Percentiles rank a stretch among this genome's conserved stretches.
phyloP scores from a whole-genome alignment of 2,888 invertebrate species.

The Synanthedon formicaeformis region DNA sequence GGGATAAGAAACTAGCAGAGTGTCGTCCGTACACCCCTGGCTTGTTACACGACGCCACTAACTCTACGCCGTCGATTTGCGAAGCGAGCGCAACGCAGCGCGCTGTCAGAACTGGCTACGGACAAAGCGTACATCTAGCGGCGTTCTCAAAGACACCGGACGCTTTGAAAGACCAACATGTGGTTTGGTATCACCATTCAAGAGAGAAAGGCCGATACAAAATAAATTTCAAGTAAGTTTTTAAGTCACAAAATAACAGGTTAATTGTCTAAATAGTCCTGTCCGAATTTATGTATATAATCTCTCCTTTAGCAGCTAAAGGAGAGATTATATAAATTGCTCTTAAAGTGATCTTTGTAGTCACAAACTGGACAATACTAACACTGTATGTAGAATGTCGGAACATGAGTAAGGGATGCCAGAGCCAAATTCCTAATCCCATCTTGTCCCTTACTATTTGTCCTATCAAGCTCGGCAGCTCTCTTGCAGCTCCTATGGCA shows the following conservation, averaged over 20 bases:
- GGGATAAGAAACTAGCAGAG: slow-evolving; percentile 73
- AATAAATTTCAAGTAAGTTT: slow-evolving; percentile 68
- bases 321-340: too few species aligned
- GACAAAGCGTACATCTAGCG: slow-evolving; percentile 72
- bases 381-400: too few species aligned
- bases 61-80: slow-evolving; percentile 70
- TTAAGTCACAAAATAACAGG: not conserved
- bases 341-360: too few species aligned
- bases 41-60: slow-evolving; percentile 72
- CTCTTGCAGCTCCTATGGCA: too few species aligned
- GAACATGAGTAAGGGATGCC: too few species aligned
- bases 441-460: too few species aligned
- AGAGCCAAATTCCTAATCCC: too few species aligned
- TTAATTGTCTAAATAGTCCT: too few species aligned
- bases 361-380: too few species aligned
- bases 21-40: slow-evolving; percentile 71
- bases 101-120: slow-evolving; percentile 71
- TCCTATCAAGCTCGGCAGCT: too few species aligned
- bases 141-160: slow-evolving; percentile 66
- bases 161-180: slow-evolving; percentile 53
- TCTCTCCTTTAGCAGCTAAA: too few species aligned
- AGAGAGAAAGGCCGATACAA: slow-evolving; percentile 67
- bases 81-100: slow-evolving; percentile 69
- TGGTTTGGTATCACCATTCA: slow-evolving; percentile 66
- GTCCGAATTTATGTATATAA: too few species aligned